Evolutionary conservation across 35 echinoderm and acorn worm species (phyloP).

Genomic region (Hemicentrotus pulcherrimus): DNA sequence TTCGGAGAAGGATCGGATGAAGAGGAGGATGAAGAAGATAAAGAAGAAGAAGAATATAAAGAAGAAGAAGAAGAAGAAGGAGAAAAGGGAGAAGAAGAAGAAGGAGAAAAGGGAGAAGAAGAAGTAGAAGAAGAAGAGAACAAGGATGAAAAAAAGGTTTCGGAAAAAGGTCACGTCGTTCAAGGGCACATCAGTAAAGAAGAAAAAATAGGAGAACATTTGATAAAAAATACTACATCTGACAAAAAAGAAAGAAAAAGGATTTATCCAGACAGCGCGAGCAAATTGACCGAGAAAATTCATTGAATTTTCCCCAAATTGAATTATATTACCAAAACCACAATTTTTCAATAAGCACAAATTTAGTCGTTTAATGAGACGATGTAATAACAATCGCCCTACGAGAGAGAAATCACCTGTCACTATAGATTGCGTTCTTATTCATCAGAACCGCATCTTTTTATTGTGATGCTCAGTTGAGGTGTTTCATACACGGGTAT

Average conservation of each 20-base stretch:
- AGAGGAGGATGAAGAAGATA: no score
- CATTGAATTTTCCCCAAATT: neutral
- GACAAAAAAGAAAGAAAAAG: neutral
- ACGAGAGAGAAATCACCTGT: neutral
- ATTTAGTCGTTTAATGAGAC: neutral
- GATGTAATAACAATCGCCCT: neutral
- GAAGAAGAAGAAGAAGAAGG: no score
- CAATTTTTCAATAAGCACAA: neutral
- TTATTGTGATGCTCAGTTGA: neutral
- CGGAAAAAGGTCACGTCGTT: neutral
- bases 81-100: no score
- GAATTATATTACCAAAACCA: conserved; percentile 20
- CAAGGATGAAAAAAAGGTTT: no score
- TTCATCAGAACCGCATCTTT: neutral
- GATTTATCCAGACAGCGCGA: neutral
- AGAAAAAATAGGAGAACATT: neutral
- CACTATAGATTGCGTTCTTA: neutral
- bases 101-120: no score
- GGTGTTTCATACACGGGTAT: neutral
- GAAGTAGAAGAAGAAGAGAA: no score
- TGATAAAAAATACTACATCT: neutral
- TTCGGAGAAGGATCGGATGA: no score
- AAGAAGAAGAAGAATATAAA: no score
- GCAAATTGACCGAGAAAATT: conserved; percentile 12
- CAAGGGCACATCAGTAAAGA: neutral